Conservation (phyloP, 2,797 vertebrate species). For the Pseudochirops corinnae region DNA sequence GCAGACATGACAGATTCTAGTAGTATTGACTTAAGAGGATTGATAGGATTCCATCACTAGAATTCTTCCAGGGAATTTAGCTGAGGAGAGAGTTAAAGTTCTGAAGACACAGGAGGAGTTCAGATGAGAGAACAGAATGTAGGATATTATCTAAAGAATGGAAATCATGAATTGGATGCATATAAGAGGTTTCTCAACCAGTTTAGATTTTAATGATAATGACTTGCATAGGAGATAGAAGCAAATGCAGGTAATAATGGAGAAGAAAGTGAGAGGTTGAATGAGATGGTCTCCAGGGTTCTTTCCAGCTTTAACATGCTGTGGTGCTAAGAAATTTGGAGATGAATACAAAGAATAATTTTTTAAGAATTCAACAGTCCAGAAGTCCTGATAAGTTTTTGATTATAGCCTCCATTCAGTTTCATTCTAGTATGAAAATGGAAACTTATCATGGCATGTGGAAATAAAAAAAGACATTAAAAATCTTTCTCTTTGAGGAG, state of each 20-base stretch:
- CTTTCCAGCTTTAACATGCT: neutral
- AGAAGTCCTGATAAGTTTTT: neutral
- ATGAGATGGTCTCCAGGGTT: neutral
- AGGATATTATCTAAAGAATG: neutral
- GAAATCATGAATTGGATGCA: neutral
- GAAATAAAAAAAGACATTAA: too few relatives aligned
- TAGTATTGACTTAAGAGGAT: neutral
- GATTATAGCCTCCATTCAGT: neutral
- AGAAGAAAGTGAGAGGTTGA: neutral
- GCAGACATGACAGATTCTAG: too few relatives aligned
- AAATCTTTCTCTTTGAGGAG: neutral
- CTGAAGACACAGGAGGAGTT: neutral
- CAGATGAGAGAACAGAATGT: neutral
- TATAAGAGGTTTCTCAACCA: neutral
- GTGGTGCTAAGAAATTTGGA: neutral
- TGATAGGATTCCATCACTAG: neutral
- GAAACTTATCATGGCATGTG: neutral
- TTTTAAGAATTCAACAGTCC: neutral
- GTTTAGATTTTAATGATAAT: neutral
- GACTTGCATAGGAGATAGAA: neutral
- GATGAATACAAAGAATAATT: neutral
- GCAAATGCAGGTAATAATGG: neutral
- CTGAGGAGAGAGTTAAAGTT: neutral
- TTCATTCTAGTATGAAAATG: neutral
- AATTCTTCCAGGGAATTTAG: neutral